A percentile compares a stretch with the other conserved stretches of the same genome.
Conservation (phyloP, 2,113 vertebrate species). For the Spea multiplicata region DNA sequence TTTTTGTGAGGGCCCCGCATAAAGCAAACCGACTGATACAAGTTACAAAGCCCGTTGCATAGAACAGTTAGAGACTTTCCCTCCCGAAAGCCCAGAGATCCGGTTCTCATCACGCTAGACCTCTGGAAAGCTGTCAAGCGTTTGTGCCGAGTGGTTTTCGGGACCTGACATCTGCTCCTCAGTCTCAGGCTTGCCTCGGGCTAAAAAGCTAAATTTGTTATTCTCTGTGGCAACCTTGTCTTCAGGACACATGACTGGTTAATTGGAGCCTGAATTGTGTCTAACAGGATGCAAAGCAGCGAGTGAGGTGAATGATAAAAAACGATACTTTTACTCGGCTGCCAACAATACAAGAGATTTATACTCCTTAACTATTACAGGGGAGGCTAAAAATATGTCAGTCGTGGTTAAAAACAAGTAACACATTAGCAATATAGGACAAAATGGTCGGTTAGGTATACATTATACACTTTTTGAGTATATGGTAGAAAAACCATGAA, state of each 20-base stretch:
- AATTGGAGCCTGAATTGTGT: slow-evolving; percentile 63
- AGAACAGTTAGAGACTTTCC: background rate
- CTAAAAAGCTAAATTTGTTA: slow-evolving; percentile 67
- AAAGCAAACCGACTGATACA: background rate
- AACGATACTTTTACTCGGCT: too few relatives aligned
- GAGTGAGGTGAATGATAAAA: background rate
- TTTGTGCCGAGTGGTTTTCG: slow-evolving; percentile 57
- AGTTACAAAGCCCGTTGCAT: background rate
- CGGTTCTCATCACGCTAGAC: background rate
- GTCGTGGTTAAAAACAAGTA: too few relatives aligned
- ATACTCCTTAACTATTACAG: too few relatives aligned
- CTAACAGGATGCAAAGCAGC: slow-evolving; percentile 46
- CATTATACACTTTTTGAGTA: too few relatives aligned
- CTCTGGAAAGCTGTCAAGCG: slow-evolving; percentile 57
- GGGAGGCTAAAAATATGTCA: too few relatives aligned
- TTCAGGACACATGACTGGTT: slow-evolving; percentile 59
- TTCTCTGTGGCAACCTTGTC: slow-evolving; percentile 63
- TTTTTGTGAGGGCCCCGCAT: too few relatives aligned
- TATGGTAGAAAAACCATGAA: too few relatives aligned
- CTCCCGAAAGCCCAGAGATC: background rate
- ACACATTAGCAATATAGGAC: too few relatives aligned
- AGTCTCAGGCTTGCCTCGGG: slow-evolving; percentile 55
- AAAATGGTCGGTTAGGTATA: too few relatives aligned
- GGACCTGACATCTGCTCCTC: slow-evolving; percentile 62
- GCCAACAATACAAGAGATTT: too few relatives aligned